Base-by-base conservation (phyloP, 1,140 invertebrate species). In the Drosophila grimshawi region DNA sequence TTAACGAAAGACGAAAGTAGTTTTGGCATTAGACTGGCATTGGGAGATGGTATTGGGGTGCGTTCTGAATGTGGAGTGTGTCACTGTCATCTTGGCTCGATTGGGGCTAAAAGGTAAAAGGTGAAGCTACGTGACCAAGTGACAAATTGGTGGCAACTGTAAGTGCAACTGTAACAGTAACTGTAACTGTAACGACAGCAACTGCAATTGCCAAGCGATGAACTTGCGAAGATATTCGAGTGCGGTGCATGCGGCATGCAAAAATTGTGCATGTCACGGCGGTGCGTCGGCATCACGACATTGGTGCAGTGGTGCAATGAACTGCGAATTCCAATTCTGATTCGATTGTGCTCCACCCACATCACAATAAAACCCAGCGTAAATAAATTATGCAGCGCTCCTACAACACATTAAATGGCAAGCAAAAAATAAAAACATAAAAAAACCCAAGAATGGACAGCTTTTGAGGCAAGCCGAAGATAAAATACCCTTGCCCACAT, bases 181-280 rank as follows among this genome's bases (percentile, higher is more conserved):
- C 79, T 78, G 82, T 70, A 81, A 80, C 73, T 80, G 85, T 57
- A 63, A 30, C 65, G 51, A 60, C 46, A 56, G 48, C 56, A 78
- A 73, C 79, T 78, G 82, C 75, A 81, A 80, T 77, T 80, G 85
- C 68, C 62, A 71, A 75, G 70, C 78, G 74, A 78, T 83, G 83
- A 88, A 88, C 83, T 88, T 89, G 85, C 19, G 89, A 89, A 80
- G 85, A 80, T 68, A 63, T 72, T 74, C 75, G 69, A 86, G 76
- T 62, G 79, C 46, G 75, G 70, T 67, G 4, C 3, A 10, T 7
- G 79, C 49, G 70, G 65, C 71, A 43, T 48, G 76, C 35, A 39
- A 32, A 59, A 64, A 11, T 8, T 32, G n/a, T 27, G 46, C 48
- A 59, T 39, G 63, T 53, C 56, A 68, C 37, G 27, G 59, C 52